Percentiles rank a stretch among this genome's conserved stretches.
Evolutionary conservation across 2,113 vertebrate genomes (phyloP).

Genomic region (Dinomys branickii): DNA sequence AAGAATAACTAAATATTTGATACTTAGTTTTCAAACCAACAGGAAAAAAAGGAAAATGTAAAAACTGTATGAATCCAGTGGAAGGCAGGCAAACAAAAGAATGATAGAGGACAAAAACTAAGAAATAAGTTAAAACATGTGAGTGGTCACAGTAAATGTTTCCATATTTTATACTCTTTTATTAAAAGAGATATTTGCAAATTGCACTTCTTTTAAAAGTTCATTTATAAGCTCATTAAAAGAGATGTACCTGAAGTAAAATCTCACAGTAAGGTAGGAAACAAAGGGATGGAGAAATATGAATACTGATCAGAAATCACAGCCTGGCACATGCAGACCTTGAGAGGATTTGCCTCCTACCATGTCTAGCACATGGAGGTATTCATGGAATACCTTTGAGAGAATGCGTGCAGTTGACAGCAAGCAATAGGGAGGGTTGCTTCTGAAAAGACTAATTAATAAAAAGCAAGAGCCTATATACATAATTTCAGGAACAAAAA

Average conservation of each 20-base stretch:
- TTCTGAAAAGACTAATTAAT: not conserved
- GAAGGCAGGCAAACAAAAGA: not conserved
- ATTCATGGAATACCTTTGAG: not conserved
- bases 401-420: not conserved
- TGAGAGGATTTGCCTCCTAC: not conserved
- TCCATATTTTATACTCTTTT: constrained; percentile 8
- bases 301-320: not conserved
- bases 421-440: not conserved
- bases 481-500: not conserved
- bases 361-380: not conserved
- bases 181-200: not conserved
- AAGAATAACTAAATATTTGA: not conserved
- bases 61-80: not conserved
- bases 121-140: constrained; percentile 15
- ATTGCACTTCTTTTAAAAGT: not conserved
- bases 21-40: not conserved
- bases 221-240: not conserved
- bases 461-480: not conserved
- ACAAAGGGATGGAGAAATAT: not conserved
- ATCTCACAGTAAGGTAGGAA: not conserved
- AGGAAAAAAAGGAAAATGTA: not conserved
- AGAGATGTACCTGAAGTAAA: constrained; percentile 13
- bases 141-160: no score
- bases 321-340: not conserved
- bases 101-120: constrained; percentile 11